Conservation (phyloP, 2,113 vertebrate genomes). For the Rhizomys pruinosus region DNA sequence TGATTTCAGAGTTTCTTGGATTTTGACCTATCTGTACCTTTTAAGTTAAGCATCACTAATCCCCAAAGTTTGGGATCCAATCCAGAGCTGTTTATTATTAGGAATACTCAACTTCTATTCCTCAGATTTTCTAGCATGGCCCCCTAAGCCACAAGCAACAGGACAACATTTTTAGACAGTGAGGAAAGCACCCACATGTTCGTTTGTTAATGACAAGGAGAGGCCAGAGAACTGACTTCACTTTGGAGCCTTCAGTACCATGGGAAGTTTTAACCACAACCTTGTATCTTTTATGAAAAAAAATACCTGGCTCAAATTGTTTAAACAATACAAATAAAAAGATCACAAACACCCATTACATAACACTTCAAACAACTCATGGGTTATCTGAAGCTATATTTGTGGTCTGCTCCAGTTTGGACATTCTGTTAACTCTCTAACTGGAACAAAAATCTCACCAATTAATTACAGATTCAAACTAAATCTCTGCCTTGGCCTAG, state of each 20-base stretch:
- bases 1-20: neutral
- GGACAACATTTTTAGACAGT: too few species aligned
- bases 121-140: neutral
- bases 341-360: neutral
- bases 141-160: neutral
- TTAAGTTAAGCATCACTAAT: neutral
- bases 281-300: neutral
- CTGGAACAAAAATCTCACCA: slow-evolving; percentile 17
- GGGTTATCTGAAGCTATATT: neutral
- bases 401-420: neutral
- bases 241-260: neutral
- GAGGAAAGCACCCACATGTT: neutral
- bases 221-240: neutral
- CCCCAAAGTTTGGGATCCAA: neutral
- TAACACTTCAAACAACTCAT: neutral
- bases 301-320: slow-evolving; percentile 7
- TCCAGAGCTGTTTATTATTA: neutral
- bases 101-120: neutral
- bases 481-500: neutral
- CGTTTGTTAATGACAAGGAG: neutral
- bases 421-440: slow-evolving; percentile 20
- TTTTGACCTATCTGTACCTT: neutral
- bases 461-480: neutral
- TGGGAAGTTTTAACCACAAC: neutral
- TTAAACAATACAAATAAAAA: slow-evolving; percentile 47